These are phyloP conservation scores for Muntiacus reevesi DNA, from an alignment of 2,113 vertebrate genomes.

Conservation along the genomic window DNA sequence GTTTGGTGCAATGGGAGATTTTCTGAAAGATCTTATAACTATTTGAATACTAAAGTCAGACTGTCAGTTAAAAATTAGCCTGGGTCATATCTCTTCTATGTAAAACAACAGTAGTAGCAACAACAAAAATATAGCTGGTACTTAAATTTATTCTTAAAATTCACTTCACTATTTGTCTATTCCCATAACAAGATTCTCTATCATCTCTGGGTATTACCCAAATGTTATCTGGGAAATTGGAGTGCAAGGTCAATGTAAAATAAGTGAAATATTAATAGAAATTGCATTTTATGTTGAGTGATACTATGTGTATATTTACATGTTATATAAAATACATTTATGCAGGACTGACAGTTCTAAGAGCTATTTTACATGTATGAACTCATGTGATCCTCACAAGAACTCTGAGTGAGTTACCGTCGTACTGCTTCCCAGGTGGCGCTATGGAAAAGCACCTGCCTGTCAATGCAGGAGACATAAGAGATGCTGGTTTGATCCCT, in stretches of 20 bases:
- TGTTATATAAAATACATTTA: not conserved
- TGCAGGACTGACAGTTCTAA: not conserved
- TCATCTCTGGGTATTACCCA: not conserved
- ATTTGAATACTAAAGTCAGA: not conserved
- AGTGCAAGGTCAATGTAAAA: not conserved
- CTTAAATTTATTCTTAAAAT: not conserved
- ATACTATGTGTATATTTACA: not conserved
- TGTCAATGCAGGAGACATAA: not conserved
- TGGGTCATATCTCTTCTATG: not conserved
- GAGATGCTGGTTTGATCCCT: not conserved
- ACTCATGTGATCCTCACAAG: not conserved
- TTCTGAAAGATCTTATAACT: not conserved
- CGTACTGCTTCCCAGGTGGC: fast-evolving
- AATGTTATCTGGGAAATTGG: not conserved
- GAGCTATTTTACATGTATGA: not conserved
- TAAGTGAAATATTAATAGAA: not conserved
- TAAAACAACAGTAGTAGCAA: not conserved
- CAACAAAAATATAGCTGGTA: not conserved
- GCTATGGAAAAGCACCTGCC: not conserved
- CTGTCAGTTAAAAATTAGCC: not conserved
- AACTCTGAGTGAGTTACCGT: not conserved
- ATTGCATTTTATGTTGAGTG: not conserved
- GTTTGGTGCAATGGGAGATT: not conserved
- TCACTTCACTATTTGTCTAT: not conserved
- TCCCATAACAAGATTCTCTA: not conserved